Base-by-base conservation (phyloP, 1,140 invertebrate species). In the Ips nitidus region DNA sequence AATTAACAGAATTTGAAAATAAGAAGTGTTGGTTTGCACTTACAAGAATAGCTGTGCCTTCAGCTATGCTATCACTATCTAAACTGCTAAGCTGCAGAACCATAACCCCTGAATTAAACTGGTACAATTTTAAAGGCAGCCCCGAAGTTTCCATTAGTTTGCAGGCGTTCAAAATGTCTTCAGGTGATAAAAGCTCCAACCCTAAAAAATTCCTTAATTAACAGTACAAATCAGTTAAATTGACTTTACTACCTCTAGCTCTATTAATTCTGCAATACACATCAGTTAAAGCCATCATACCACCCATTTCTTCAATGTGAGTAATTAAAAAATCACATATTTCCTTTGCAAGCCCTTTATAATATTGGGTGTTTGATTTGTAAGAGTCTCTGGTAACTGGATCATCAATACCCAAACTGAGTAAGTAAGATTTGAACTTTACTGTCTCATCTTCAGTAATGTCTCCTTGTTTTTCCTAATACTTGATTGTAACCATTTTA, bases 381-480 rank as follows among this genome's bases (percentile, higher is more conserved):
- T 91, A 97, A 45, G 91, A 88, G 78, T 94, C 90, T 79, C 94
- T 88, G 0, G 97, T 98, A 0, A 99, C 97, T 36, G 97, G 97
- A 85, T 99, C 95, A 77, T 96, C 94, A 71, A 99, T 97, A 75
- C 97, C 97, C 73, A 99, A 86, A 81, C 95, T 98, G 80, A 99
- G 87, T 47, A 99, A 83, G 79, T 99, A 97, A 0, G 95, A 93
- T 80, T 98, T 98, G 77, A 99, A 98, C 73, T 90, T 88, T 8
- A 98, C 87, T 4, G 97, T 98, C 84, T 99, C 98, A 85, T 99
- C 97, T 80, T 98, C 95, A 6, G 94, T 97, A 71, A 98, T 95
- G 77, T 96, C 94, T 40, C 95, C 96, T 85, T 98, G 94, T 78
- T 92, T 94, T 75, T 97, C 94, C 85, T 93, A 82, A 60, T 85